Conservation (phyloP, 2,113 vertebrate species). For the Platanista minor region DNA sequence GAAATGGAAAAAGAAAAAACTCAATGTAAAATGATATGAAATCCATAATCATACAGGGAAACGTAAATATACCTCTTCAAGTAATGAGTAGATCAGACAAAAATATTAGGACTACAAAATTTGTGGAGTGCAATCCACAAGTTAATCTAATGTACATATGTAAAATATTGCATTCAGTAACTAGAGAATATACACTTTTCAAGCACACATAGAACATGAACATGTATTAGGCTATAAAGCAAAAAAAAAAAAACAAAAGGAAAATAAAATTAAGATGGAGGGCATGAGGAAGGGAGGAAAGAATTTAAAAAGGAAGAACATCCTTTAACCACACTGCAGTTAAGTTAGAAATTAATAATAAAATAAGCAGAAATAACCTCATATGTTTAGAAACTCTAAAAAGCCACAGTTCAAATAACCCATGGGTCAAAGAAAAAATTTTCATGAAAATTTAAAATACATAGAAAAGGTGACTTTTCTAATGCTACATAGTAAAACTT, state of each 20-base stretch:
- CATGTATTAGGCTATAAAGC: not conserved
- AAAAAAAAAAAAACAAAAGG: not conserved
- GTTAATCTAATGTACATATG: not conserved
- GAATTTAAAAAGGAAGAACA: not conserved
- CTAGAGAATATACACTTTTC: not conserved
- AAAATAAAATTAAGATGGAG: not conserved
- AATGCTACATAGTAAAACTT: not conserved
- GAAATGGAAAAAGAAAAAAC: not conserved
- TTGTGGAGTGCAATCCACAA: not conserved
- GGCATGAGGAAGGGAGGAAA: not conserved
- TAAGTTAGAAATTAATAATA: slow-evolving; percentile 32
- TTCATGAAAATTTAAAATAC: slow-evolving; percentile 3
- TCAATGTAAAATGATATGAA: not conserved
- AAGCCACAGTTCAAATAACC: not conserved
- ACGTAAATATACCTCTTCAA: not conserved
- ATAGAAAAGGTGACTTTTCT: not conserved
- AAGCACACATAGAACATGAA: not conserved
- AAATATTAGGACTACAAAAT: not conserved
- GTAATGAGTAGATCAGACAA: slow-evolving; percentile 12
- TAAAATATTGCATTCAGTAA: not conserved
- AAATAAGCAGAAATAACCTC: not conserved
- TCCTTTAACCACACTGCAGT: not conserved
- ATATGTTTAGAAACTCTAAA: not conserved
- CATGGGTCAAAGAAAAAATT: not conserved
- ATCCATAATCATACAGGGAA: not conserved